These are phyloP conservation scores for Poeciliopsis occidentalis DNA, from an alignment of 2,113 vertebrate species.

Conservation along the genomic window DNA sequence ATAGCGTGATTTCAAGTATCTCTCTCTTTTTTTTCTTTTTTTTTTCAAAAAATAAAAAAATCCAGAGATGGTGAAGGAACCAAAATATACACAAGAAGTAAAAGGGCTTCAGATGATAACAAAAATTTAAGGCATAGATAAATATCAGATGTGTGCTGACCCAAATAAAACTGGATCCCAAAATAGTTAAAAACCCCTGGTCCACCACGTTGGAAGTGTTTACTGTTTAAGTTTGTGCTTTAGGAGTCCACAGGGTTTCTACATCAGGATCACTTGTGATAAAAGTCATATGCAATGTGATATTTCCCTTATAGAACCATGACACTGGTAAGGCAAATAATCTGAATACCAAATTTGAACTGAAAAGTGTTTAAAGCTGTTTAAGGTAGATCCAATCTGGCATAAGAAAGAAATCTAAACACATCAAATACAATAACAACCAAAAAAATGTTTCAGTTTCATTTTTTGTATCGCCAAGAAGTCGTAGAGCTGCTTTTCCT, in stretches of 20 bases:
- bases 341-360: slow-evolving; percentile 53
- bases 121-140: background rate
- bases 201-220: slow-evolving; percentile 77
- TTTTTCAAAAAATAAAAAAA: slow-evolving; percentile 2
- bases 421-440: slow-evolving; percentile 54
- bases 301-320: slow-evolving; percentile 61
- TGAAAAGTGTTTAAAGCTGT: slow-evolving; percentile 52
- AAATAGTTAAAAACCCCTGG: slow-evolving; percentile 68
- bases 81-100: background rate
- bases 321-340: slow-evolving; percentile 69
- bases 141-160: slow-evolving; percentile 37
- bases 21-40: slow-evolving; percentile 11
- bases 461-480: slow-evolving; percentile 41
- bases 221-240: slow-evolving; percentile 75
- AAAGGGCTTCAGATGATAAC: slow-evolving; percentile 18
- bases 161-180: slow-evolving; percentile 50
- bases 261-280: slow-evolving; percentile 47
- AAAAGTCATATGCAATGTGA: slow-evolving; percentile 51
- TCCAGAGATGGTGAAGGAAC: background rate
- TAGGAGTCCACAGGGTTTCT: slow-evolving; percentile 72
- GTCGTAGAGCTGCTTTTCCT: slow-evolving; percentile 49
- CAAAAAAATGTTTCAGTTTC: slow-evolving; percentile 19
- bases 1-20: slow-evolving; percentile 67
- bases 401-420: slow-evolving; percentile 61
- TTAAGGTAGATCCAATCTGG: slow-evolving; percentile 54